phyloP scores from a whole-genome alignment of 1,140 invertebrate species.

The Venustaconcha ellipsiformis region DNA sequence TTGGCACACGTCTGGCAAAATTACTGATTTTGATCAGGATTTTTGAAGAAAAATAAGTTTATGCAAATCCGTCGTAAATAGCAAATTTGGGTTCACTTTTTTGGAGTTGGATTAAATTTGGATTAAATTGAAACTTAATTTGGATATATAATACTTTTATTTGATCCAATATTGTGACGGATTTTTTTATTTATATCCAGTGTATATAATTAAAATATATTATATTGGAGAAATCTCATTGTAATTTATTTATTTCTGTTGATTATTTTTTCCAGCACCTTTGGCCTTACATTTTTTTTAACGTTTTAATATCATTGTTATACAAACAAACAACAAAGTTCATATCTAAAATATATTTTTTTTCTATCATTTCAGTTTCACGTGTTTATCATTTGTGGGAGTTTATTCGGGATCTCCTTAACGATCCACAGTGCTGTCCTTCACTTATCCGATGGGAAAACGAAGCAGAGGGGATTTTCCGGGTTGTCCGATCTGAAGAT shows the following conservation, averaged over 20 bases:
- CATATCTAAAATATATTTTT: not conserved
- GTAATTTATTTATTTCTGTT: not conserved
- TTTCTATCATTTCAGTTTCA: slow-evolving; percentile 40
- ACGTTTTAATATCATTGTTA: not conserved
- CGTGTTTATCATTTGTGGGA: slow-evolving; percentile 66
- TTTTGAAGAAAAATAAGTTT: no score
- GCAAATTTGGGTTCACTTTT: no score
- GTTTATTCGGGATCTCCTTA: slow-evolving; percentile 63
- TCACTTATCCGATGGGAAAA: slow-evolving; percentile 85
- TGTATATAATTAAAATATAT: not conserved
- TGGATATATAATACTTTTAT: no score
- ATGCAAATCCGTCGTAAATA: no score
- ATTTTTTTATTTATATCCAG: not conserved
- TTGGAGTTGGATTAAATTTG: no score
- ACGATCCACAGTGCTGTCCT: slow-evolving; percentile 40
- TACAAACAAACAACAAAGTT: not conserved
- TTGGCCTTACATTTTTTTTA: not conserved
- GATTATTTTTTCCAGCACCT: not conserved
- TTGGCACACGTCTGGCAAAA: no score
- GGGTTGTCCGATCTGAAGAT: slow-evolving; percentile 88
- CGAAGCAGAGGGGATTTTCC: slow-evolving; percentile 85
- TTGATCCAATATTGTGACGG: no score
- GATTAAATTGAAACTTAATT: no score
- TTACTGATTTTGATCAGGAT: no score
- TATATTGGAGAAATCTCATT: not conserved